Evolutionary conservation across 2,797 vertebrate species (phyloP), one percentile per base, ranked within the genome.

Genomic region (Poeciliopsis paucimaculata): DNA sequence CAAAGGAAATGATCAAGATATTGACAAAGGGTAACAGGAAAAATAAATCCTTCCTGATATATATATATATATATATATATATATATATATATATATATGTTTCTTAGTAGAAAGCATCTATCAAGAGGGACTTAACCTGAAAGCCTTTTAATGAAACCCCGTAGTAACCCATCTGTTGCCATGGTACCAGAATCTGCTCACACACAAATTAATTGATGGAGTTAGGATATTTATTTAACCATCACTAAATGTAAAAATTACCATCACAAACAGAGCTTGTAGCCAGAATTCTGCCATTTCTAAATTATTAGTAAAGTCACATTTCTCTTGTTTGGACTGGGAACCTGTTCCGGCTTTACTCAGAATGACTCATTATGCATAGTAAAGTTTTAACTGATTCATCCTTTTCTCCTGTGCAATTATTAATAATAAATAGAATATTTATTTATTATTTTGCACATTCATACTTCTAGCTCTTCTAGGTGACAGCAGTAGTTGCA

Each of bases 141-240:
- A 4, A 77, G 9, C 66, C 39, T 43, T 70, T 43, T n/a, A 70
- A 26, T 39, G 43, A 62, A 57, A 64, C 16, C 45, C 57, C 16
- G 4, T 16, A 23, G 43, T 64, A 41, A 64, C 13, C 46, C 13
- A 1, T 70, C 41, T 71, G 72, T 75, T 74, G 43, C 46, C 36
- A 79, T 53, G 72, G 72, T 45, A 45, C 72, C 60, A 10, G n/a
- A 18, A 73, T 34, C 72, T 66, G 45, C n/a, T 49, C 55, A 28
- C 23, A 36, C 43, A n/a, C 51, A 8, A 39, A 62, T 39, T 66
- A 10, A 39, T 39, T 28, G 8, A 66, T 39, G 7, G 5, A 36
- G 12, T 9, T 36, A 10, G 16, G 31, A 64, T 16, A 4, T 36
- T 64, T 34, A 23, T 26, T 41, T 39, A 70, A 20, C 36, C 39